These are phyloP conservation scores for Ceratosolen fusciceps DNA, from an alignment of 1,140 invertebrate species.

Conservation along the genomic window DNA sequence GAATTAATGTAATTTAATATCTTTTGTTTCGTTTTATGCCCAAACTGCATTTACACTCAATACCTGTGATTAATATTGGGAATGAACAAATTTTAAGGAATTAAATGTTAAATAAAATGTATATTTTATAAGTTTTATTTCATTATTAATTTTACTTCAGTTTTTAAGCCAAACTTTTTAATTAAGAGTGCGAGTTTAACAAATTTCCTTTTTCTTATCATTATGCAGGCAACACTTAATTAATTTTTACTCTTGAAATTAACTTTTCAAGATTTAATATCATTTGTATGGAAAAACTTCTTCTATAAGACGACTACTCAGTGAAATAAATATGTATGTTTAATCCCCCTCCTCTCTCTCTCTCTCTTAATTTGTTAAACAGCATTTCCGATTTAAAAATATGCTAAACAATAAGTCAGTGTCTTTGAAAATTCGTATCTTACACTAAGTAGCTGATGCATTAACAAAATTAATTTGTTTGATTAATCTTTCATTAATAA, in stretches of 20 bases:
- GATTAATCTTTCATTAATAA: too few species aligned
- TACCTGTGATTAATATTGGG: neutral
- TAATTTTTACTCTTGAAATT: neutral
- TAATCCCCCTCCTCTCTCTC: too few species aligned
- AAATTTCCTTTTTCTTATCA: neutral
- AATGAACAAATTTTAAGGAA: neutral
- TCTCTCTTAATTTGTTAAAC: too few species aligned
- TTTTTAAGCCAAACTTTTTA: neutral
- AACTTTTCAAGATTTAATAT: neutral
- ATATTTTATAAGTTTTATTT: too few species aligned
- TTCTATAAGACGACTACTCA: neutral
- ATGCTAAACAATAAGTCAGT: too few species aligned
- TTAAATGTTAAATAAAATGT: too few species aligned
- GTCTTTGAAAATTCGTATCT: too few species aligned
- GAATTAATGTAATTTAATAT: neutral
- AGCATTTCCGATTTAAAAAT: too few species aligned
- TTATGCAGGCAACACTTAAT: neutral
- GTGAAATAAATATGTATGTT: too few species aligned
- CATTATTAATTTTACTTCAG: too few species aligned
- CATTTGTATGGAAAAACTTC: neutral
- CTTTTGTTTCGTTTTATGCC: neutral
- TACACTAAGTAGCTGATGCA: too few species aligned
- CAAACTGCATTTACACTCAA: neutral
- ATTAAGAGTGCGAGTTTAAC: neutral
- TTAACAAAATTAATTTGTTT: too few species aligned